Base-by-base conservation (phyloP, 2,797 vertebrate genomes). In the Limnodromus scolopaceus region DNA sequence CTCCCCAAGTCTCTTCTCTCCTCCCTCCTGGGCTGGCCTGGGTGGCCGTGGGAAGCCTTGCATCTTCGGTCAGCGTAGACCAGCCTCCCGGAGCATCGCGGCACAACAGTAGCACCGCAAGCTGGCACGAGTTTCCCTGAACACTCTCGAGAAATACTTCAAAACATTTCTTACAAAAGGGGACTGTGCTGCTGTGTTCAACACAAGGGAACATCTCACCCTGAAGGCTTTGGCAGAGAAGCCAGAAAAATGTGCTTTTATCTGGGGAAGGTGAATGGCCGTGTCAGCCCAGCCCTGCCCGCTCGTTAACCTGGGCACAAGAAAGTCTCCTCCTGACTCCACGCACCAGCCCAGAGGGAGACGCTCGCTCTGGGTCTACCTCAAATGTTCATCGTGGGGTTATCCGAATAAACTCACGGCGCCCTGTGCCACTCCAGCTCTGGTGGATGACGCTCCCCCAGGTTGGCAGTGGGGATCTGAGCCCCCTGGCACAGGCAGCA, bases 351-450 rank as follows among this genome's bases (percentile, higher is more conserved):
- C 30, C 46, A 2, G 23, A 51, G n/a, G 0, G 4, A 93, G 68
- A 30, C 0, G 1, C 68, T 77, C 0, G 0, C 30, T 75, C 79
- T 24, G 36, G 39, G 76, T 87, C 77, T 70, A 55, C 84, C 70
- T 65, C 23, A 34, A 76, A 49, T 38, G 48, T 55, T 87, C 27
- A 15, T 55, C 3, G 0, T 0, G 0, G 11, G 18, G 8, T 79
- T 53, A 32, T 34, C 0, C 1, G 41, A 32, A 39, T 34, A 39
- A 78, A 43, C 48, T 51, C 1, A 1, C 0, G 7, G n/a, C 0
- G 0, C 27, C 38, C 46, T 32, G 23, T 46, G 61, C 53, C 3
- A 0, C 41, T 34, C 63, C 72, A 30, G 43, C 34, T 72, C 19
- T 0, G 0, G 30, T 6, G 23, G 53, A 6, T 66, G 25, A 82